These are phyloP conservation scores for Leptobrachium leishanense DNA, from an alignment of 2,113 vertebrate genomes.

Conservation along the genomic window DNA sequence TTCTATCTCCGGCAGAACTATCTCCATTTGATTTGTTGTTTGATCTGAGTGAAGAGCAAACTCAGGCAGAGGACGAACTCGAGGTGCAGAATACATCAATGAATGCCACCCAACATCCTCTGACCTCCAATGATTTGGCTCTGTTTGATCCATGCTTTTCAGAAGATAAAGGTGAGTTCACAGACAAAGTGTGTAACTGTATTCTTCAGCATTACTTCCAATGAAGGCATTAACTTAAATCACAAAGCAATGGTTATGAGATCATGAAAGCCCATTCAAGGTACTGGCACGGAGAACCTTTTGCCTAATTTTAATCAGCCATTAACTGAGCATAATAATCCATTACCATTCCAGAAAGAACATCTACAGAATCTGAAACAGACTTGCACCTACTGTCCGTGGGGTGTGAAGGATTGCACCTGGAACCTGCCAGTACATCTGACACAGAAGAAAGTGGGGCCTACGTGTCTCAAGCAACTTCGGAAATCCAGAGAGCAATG, in stretches of 20 bases:
- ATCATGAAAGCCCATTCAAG: too few relatives aligned
- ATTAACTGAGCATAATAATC: too few relatives aligned
- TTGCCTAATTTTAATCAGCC: too few relatives aligned
- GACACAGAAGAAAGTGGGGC: conserved; percentile 48
- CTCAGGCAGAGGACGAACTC: conserved; percentile 47
- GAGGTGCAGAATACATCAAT: not conserved
- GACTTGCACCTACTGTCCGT: conserved; percentile 51
- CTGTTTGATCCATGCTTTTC: conserved; percentile 86
- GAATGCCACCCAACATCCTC: conserved; percentile 50
- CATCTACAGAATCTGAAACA: conserved; percentile 51
- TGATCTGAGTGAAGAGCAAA: conserved; percentile 53
- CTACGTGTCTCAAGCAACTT: conserved; percentile 69
- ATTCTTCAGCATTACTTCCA: too few relatives aligned
- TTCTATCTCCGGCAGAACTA: conserved; percentile 11
- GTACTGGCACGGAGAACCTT: too few relatives aligned
- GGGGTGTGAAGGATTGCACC: conserved; percentile 38
- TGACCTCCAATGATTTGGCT: conserved; percentile 79
- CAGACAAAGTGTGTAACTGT: too few relatives aligned
- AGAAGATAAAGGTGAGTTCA: conserved; percentile 66
- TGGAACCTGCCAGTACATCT: not conserved
- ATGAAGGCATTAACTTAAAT: too few relatives aligned
- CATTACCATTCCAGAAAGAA: conserved; percentile 24
- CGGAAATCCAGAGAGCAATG: conserved; percentile 72
- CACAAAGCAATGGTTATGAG: too few relatives aligned
- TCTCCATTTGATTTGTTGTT: conserved; percentile 64